These are phyloP conservation scores for Andinoacara biseriatus DNA, from an alignment of 2,113 vertebrate species.

Conservation along the genomic window DNA sequence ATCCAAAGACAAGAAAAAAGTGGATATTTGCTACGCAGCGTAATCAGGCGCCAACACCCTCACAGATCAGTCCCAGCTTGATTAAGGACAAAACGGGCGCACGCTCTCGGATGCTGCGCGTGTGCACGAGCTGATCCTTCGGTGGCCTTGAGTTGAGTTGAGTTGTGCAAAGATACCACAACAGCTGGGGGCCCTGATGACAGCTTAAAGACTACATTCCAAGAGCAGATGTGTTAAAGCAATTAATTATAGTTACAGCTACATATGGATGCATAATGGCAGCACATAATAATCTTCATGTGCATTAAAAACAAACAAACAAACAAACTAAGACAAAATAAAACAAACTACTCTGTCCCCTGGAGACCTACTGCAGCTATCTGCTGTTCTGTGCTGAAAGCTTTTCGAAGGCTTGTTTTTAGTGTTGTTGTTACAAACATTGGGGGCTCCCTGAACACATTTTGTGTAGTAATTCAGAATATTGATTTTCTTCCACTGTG, in stretches of 20 bases:
- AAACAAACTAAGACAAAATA: neutral
- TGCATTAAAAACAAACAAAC: slow-evolving; percentile 13
- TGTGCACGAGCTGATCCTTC: slow-evolving; percentile 13
- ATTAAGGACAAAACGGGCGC: slow-evolving; percentile 35
- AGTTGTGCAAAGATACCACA: slow-evolving; percentile 28
- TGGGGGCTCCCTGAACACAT: slow-evolving; percentile 33
- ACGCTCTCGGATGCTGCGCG: neutral
- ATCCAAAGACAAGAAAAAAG: no score
- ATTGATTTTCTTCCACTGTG: slow-evolving; percentile 52
- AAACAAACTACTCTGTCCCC: fast-evolving
- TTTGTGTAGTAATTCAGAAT: slow-evolving; percentile 39
- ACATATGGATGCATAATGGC: slow-evolving; percentile 35
- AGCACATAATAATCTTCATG: slow-evolving; percentile 18
- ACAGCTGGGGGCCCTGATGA: slow-evolving; percentile 48
- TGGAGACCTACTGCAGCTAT: neutral
- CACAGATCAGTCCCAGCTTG: slow-evolving; percentile 48
- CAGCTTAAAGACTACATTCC: slow-evolving; percentile 42
- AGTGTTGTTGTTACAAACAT: slow-evolving; percentile 42
- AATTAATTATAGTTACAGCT: slow-evolving; percentile 45
- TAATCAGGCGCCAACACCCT: slow-evolving; percentile 38
- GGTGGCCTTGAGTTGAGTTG: slow-evolving; percentile 15
- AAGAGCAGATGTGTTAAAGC: slow-evolving; percentile 38
- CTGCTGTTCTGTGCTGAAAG: neutral
- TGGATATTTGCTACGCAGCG: no score
- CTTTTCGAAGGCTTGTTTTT: slow-evolving; percentile 31